A percentile compares a stretch with the other conserved stretches of the same genome.
Evolutionary conservation across 2,888 invertebrate genomes (phyloP).

Genomic region (Tetanocera ferruginea): DNA sequence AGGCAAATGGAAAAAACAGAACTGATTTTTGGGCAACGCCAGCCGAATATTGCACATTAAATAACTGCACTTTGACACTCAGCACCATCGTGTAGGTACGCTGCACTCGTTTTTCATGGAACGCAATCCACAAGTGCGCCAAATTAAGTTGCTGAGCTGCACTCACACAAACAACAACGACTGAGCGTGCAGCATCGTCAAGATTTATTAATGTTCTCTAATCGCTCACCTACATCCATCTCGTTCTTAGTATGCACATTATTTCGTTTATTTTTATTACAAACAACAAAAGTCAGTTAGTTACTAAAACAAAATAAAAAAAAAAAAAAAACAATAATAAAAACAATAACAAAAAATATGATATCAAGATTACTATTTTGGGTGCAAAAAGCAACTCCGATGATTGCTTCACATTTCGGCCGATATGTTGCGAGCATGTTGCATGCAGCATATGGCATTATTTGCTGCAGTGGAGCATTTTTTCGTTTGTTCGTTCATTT

Average conservation of each 20-base stretch:
- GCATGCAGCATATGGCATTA: slow-evolving; percentile 9
- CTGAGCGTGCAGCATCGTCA: not conserved
- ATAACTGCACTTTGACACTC: slow-evolving; percentile 34
- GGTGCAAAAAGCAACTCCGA: not conserved
- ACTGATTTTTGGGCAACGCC: slow-evolving; percentile 21
- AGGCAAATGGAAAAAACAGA: not conserved
- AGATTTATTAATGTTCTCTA: slow-evolving; percentile 12
- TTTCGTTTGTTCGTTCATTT: not conserved
- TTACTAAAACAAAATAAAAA: not conserved
- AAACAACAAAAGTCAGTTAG: not conserved
- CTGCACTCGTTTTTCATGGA: not conserved
- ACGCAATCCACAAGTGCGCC: slow-evolving; percentile 27
- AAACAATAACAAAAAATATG: not conserved
- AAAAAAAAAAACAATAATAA: slow-evolving; percentile 4
- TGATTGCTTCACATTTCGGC: slow-evolving; percentile 22
- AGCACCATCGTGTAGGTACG: not conserved
- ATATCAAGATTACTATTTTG: slow-evolving; percentile 5
- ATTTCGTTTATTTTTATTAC: slow-evolving; percentile 21
- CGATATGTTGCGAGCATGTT: not conserved
- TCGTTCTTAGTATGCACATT: not conserved
- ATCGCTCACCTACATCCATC: not conserved
- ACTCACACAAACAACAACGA: not conserved
- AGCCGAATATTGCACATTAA: slow-evolving; percentile 3
- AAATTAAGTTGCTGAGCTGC: slow-evolving; percentile 37
- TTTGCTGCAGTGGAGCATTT: slow-evolving; percentile 3